These are phyloP conservation scores for Tiaroga cobitis DNA, from an alignment of 2,797 vertebrate species.

Conservation along the genomic window DNA sequence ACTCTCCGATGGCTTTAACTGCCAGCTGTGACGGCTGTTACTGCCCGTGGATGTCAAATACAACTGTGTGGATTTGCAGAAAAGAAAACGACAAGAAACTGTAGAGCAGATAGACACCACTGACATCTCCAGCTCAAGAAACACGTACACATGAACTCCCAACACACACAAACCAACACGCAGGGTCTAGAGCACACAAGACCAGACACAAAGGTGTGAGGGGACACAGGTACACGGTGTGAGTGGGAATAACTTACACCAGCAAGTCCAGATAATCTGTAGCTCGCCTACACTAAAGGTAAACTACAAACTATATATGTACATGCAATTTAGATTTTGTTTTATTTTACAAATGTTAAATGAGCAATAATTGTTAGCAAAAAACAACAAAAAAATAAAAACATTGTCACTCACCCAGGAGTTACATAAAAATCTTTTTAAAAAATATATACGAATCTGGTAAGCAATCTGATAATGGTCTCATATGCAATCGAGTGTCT, in stretches of 20 bases:
- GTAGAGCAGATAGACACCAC: conserved; percentile 82
- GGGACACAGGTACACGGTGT: not conserved
- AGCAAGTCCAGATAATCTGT: conserved; percentile 20
- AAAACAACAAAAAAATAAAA: not conserved
- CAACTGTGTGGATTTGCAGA: conserved; percentile 89
- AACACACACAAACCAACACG: conserved; percentile 4
- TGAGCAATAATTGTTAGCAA: not conserved
- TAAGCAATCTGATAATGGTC: not conserved
- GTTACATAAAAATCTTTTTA: not conserved
- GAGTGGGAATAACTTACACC: conserved; percentile 15
- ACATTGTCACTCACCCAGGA: not conserved
- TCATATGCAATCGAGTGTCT: not conserved
- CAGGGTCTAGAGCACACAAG: not conserved
- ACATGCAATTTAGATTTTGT: not conserved
- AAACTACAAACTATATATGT: not conserved
- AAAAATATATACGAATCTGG: not conserved
- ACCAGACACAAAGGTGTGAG: not conserved
- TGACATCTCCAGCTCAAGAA: conserved; percentile 67
- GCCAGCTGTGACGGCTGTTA: conserved; percentile 94
- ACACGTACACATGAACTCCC: conserved; percentile 67
- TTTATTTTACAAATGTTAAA: no score
- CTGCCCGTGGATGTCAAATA: conserved; percentile 95
- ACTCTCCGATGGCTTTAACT: conserved; percentile 96
- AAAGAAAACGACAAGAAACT: conserved; percentile 83
- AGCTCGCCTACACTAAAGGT: not conserved